phyloP scores from a whole-genome alignment of 1,140 invertebrate species.

The Monomorium pharaonis region DNA sequence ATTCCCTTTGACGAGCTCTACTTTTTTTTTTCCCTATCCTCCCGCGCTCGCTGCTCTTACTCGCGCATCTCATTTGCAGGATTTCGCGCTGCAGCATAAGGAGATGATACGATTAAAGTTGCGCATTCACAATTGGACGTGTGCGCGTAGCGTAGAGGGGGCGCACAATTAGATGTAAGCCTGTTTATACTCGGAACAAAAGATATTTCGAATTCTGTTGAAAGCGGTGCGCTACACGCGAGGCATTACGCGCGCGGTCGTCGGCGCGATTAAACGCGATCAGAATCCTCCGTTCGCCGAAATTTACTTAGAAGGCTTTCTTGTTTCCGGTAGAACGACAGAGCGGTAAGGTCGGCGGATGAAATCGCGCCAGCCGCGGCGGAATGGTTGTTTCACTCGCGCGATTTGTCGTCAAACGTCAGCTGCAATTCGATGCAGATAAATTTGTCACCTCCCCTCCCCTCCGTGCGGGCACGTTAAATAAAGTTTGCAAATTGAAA shows the following conservation, averaged over 20 bases:
- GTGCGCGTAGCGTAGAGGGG: background rate
- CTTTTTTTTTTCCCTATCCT: background rate
- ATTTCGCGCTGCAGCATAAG: conserved; percentile 42
- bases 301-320: conserved; percentile 22
- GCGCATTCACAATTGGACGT: conserved; percentile 25
- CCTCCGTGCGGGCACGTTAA: background rate
- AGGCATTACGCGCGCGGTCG: too few relatives aligned
- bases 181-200: background rate
- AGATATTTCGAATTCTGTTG: background rate
- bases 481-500: conserved; percentile 18
- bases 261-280: conserved; percentile 37
- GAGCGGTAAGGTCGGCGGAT: background rate
- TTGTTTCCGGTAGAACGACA: conserved; percentile 15
- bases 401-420: conserved; percentile 3
- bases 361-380: background rate
- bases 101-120: conserved; percentile 41
- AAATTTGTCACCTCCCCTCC: background rate
- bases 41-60: background rate
- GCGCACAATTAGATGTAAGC: conserved; percentile 10
- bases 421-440: background rate
- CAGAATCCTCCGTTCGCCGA: background rate
- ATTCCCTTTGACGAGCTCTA: conserved; percentile 29
- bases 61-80: conserved; percentile 37
- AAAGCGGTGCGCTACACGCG: conserved; percentile 13
- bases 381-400: conserved; percentile 1